phyloP scores from a whole-genome alignment of 2,888 invertebrate genomes.

The Cybosia mesomella region DNA sequence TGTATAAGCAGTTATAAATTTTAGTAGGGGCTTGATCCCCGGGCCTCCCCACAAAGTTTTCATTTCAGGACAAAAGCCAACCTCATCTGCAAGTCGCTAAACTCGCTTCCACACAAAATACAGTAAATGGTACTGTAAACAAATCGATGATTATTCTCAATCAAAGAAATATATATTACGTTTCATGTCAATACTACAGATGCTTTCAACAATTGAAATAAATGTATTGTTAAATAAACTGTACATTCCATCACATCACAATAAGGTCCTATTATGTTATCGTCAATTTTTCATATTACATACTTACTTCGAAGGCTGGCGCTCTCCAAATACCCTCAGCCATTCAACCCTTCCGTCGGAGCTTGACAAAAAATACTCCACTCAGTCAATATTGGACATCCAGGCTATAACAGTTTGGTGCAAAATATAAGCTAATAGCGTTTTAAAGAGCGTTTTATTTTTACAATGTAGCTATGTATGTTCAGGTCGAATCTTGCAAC shows the following conservation, averaged over 20 bases:
- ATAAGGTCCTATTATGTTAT: conserved; percentile 31
- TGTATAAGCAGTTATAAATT: not conserved
- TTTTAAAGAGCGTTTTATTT: not conserved
- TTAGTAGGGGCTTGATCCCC: not conserved
- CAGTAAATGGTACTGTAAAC: not conserved
- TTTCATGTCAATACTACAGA: not conserved
- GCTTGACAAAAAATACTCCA: conserved; percentile 85
- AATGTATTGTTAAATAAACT: conserved; percentile 21
- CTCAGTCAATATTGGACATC: conserved; percentile 82
- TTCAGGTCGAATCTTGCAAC: no score
- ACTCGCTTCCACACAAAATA: not conserved
- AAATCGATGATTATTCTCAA: not conserved
- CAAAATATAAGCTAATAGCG: conserved; percentile 47
- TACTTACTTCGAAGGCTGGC: conserved; percentile 66
- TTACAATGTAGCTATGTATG: not conserved
- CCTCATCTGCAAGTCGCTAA: no score
- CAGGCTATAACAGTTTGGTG: conserved; percentile 65
- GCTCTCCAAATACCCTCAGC: conserved; percentile 81
- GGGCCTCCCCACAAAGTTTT: no score
- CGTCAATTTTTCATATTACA: conserved; percentile 66
- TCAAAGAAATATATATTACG: not conserved
- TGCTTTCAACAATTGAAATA: not conserved
- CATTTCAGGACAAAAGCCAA: no score
- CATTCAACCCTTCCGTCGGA: conserved; percentile 85
- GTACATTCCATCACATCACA: conserved; percentile 32